phyloP scores from a whole-genome alignment of 1,140 invertebrate genomes.

The Sipha flava region DNA sequence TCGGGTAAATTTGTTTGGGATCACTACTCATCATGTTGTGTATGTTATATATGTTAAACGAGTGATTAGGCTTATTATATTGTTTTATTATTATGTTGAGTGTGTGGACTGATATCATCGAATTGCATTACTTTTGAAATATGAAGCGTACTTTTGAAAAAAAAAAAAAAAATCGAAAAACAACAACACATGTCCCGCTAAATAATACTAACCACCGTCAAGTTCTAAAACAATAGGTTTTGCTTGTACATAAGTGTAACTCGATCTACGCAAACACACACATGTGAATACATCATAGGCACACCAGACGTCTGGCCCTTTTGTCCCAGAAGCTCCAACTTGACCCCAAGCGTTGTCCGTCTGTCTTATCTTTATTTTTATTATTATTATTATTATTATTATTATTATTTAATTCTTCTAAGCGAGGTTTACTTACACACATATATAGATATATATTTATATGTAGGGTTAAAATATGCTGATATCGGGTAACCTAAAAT shows the following conservation, averaged over 20 bases:
- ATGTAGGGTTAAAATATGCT: too few species aligned
- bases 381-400: neutral
- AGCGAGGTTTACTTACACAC: neutral
- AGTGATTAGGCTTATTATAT: slow-evolving; percentile 8
- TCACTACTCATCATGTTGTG: neutral
- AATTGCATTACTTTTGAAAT: neutral
- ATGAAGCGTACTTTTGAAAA: neutral
- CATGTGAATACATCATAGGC: neutral
- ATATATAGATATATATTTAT: neutral
- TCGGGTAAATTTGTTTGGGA: neutral
- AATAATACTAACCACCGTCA: slow-evolving; percentile 7
- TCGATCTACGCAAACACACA: slow-evolving; percentile 10
- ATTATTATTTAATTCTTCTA: neutral
- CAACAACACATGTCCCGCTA: slow-evolving; percentile 1
- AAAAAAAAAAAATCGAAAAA: neutral
- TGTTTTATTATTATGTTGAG: neutral
- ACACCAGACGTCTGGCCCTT: slow-evolving; percentile 19
- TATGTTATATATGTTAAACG: neutral
- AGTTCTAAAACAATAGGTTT: slow-evolving; percentile 7
- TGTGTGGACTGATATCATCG: neutral
- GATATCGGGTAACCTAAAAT: neutral
- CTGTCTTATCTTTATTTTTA: neutral
- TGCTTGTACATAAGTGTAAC: neutral
- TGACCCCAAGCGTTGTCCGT: slow-evolving; percentile 10
- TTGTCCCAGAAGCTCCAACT: slow-evolving; percentile 18